Conservation (phyloP, 2,797 vertebrate genomes). For the Neoniphon sammara region DNA sequence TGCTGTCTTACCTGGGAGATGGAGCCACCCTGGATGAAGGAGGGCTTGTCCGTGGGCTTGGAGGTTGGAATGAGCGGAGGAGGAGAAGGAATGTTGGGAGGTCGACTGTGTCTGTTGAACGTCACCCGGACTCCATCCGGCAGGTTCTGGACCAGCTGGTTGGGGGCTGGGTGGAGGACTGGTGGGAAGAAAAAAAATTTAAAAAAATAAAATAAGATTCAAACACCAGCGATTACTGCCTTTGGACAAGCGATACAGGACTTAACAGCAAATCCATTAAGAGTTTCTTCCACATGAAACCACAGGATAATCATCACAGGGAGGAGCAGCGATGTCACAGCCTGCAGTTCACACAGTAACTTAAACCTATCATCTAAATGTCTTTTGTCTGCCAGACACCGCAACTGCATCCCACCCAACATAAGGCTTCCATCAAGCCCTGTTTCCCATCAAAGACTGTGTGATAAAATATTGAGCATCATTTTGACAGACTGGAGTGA, state of each 20-base stretch:
- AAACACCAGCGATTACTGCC: neutral
- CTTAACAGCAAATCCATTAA: neutral
- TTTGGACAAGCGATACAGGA: slow-evolving; percentile 13
- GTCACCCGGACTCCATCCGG: slow-evolving; percentile 92
- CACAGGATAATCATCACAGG: neutral
- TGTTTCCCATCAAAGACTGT: slow-evolving; percentile 41
- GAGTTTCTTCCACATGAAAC: neutral
- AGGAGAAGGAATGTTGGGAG: slow-evolving; percentile 90
- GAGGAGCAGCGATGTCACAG: neutral
- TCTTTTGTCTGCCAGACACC: slow-evolving; percentile 18
- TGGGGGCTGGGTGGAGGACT: slow-evolving; percentile 95
- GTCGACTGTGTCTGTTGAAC: slow-evolving; percentile 91
- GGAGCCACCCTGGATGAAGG: slow-evolving; percentile 97
- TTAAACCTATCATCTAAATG: slow-evolving; percentile 12
- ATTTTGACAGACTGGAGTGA: slow-evolving; percentile 35
- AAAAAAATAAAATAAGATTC: neutral
- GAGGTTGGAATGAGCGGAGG: slow-evolving; percentile 98
- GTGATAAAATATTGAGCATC: slow-evolving; percentile 52
- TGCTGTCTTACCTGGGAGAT: slow-evolving; percentile 91
- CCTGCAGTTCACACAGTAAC: neutral
- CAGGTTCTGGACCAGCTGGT: slow-evolving; percentile 91
- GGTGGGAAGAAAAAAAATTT: slow-evolving; percentile 41
- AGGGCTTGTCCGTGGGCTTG: slow-evolving; percentile 97
- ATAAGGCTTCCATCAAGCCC: slow-evolving; percentile 23
- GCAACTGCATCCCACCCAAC: slow-evolving; percentile 17